Percentiles rank a stretch among this genome's conserved stretches.
Conservation (phyloP, 2,888 invertebrate species). For the Chymomyza fuscimana region DNA sequence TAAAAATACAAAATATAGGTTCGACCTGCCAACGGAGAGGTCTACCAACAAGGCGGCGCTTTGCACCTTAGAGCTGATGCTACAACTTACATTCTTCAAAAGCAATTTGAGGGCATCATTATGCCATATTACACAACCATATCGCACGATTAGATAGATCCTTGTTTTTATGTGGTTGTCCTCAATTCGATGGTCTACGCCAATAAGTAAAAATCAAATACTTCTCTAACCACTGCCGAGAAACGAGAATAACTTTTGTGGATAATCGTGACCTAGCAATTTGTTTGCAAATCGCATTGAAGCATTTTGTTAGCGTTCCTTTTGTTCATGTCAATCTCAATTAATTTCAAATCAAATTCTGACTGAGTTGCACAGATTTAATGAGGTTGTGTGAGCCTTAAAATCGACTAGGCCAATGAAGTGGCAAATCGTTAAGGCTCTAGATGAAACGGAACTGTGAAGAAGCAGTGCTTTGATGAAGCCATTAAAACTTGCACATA, state of each 20-base stretch:
- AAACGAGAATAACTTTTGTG: not conserved
- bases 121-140: no score
- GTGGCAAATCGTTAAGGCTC: slow-evolving; percentile 1
- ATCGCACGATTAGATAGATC: no score
- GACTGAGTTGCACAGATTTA: slow-evolving; percentile 32
- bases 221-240: no score
- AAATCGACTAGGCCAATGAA: not conserved
- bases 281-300: slow-evolving; percentile 4
- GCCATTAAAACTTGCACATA: not conserved
- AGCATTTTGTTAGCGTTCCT: not conserved
- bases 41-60: no score
- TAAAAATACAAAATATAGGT: no score
- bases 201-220: no score
- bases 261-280: not conserved
- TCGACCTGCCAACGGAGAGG: no score
- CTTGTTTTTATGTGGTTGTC: no score
- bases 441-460: slow-evolving; percentile 13
- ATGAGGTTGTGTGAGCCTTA: slow-evolving; percentile 20
- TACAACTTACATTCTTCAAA: no score
- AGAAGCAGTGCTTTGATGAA: not conserved
- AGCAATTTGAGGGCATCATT: no score
- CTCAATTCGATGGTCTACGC: no score
- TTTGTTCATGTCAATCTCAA: slow-evolving; percentile 7
- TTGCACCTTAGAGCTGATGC: no score
- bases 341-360: slow-evolving; percentile 30